Evolutionary conservation across 2,113 vertebrate genomes (phyloP).

Genomic region (rat (Rattus norvegicus)): DNA sequence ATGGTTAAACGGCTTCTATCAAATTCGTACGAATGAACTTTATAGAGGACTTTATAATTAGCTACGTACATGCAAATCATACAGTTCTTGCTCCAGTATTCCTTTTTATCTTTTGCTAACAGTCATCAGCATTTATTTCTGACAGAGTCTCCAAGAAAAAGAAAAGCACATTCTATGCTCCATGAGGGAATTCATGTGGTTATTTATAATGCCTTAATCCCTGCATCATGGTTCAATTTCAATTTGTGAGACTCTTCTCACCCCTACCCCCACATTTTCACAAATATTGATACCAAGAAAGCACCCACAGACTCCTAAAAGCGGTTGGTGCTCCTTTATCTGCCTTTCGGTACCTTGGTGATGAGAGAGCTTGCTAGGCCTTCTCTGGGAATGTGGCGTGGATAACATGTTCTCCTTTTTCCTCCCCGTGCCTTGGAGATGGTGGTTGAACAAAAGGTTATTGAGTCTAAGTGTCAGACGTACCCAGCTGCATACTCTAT

Average conservation of each 20-base stretch:
- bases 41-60: background rate
- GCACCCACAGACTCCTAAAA: background rate
- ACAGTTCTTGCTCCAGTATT: background rate
- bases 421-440: background rate
- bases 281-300: background rate
- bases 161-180: background rate
- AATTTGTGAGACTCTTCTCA: background rate
- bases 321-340: background rate
- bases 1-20: background rate
- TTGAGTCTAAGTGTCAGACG: background rate
- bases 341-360: background rate
- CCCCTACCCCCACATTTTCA: no score
- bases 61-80: background rate
- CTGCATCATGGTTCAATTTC: background rate
- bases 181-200: background rate
- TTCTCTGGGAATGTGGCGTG: no score
- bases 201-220: background rate
- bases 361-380: no score
- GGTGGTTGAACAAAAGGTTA: background rate
- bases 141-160: background rate
- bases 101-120: background rate
- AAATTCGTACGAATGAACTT: background rate
- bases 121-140: background rate
- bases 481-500: background rate
- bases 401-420: background rate